Percentiles rank a stretch among this genome's conserved stretches.
Conservation (phyloP, 1,140 invertebrate species). For the Philaenus spumarius region DNA sequence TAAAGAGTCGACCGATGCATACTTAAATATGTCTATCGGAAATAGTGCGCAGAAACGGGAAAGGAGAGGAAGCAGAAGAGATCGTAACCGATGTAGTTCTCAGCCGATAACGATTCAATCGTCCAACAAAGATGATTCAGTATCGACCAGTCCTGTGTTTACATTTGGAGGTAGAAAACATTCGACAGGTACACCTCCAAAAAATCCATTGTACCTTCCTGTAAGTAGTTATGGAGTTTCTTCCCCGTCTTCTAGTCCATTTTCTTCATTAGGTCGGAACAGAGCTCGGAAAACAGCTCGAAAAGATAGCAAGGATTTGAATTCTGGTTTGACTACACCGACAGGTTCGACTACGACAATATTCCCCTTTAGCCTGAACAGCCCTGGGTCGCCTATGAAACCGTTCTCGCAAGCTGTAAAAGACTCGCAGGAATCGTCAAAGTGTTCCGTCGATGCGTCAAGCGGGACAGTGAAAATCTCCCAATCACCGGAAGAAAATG, state of each 20-base stretch:
- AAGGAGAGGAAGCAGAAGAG: slow-evolving; percentile 36
- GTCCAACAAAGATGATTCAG: slow-evolving; percentile 9
- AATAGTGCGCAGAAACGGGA: slow-evolving; percentile 27
- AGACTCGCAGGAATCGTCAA: slow-evolving; percentile 25
- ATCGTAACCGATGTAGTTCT: slow-evolving; percentile 39
- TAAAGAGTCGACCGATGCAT: slow-evolving; percentile 31
- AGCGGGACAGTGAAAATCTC: slow-evolving; percentile 33
- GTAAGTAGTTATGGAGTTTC: slow-evolving; percentile 25
- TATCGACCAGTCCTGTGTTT: slow-evolving; percentile 39
- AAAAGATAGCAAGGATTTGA: slow-evolving; percentile 40
- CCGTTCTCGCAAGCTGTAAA: slow-evolving; percentile 32
- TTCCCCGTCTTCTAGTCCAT: slow-evolving; percentile 31
- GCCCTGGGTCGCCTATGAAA: slow-evolving; percentile 49
- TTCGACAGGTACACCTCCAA: slow-evolving; percentile 40
- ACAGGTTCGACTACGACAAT: slow-evolving; percentile 48
- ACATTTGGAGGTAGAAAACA: slow-evolving; percentile 40
- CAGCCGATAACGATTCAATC: slow-evolving; percentile 51
- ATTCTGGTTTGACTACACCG: slow-evolving; percentile 44
- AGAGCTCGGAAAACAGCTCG: slow-evolving; percentile 31
- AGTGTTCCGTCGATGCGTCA: slow-evolving; percentile 33
- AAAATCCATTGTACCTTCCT: slow-evolving; percentile 37
- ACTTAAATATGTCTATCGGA: slow-evolving; percentile 37
- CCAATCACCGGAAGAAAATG: neutral
- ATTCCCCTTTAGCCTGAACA: slow-evolving; percentile 52
- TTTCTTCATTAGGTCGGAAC: slow-evolving; percentile 37